Evolutionary conservation across 2,888 invertebrate genomes (phyloP), one percentile per base, ranked within the genome.

Genomic region (Lepidochrysops patricia): DNA sequence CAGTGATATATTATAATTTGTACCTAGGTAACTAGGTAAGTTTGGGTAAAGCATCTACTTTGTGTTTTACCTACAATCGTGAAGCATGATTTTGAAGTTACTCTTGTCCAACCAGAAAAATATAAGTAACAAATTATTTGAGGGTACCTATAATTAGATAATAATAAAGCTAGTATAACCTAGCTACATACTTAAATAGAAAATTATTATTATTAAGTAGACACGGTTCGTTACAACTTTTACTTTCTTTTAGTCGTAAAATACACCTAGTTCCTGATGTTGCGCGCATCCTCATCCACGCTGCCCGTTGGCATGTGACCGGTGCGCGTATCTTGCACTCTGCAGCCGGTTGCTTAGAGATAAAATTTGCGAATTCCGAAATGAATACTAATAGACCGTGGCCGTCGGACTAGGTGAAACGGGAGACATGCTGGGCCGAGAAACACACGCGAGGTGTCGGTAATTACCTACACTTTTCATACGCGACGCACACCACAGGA

Each of bases 171-270:
- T n/a, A n/a, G n/a, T n/a, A n/a, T n/a, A n/a, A n/a, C n/a, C n/a
- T n/a, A n/a, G n/a, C n/a, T 19, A 54, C 32, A 6, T 54, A 54
- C 54, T 15, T 19, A 43, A 43, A 43, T 54, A 19, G 32, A 54
- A 54, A 15, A 19, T n/a, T n/a, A 43, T 19, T 32, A 54, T 43
- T 29, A 23, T 19, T 43, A 43, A 58, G 65, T 62, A 71, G 72
- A 68, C 63, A 73, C 75, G 73, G 70, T 73, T 73, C 73, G 70
- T 65, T 73, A 72, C 67, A 66, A 72, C 79, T 83, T 80, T 85
- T 83, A 85, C 86, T 85, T 87, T 86, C 79, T 68, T 76, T 72
- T 74, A 74, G 72, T 74, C 66, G 72, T 74, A 73, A 71, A 72
- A 72, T 67, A 69, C 65, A 67, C 26, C 61, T 72, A 67, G 71